These are phyloP conservation scores for Amniataba percoides DNA, from an alignment of 2,797 vertebrate species.

Conservation along the genomic window DNA sequence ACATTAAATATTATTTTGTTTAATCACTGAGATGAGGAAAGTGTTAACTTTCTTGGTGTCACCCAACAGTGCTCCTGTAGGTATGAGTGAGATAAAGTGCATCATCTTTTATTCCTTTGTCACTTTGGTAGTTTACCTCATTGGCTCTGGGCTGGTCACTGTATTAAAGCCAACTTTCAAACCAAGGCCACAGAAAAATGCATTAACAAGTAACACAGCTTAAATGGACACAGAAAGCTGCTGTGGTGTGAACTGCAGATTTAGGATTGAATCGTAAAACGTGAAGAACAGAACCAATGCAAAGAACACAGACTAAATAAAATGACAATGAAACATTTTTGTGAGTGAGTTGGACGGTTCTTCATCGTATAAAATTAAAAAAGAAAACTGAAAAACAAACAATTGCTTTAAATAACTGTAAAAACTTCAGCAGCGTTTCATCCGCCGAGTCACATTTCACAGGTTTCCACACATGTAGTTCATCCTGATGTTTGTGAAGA, in stretches of 20 bases:
- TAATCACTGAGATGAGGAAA: too few relatives aligned
- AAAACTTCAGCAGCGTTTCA: background rate
- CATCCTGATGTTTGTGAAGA: slow-evolving; percentile 17
- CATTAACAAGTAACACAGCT: too few relatives aligned
- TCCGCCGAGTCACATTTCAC: too few relatives aligned
- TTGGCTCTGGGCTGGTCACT: too few relatives aligned
- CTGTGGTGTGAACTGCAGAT: background rate
- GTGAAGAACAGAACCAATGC: background rate
- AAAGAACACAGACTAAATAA: background rate
- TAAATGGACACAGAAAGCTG: background rate
- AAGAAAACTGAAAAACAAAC: background rate
- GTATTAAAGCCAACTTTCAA: too few relatives aligned
- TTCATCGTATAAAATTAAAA: background rate
- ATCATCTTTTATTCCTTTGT: too few relatives aligned
- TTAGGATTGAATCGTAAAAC: background rate
- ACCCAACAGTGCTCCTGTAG: background rate
- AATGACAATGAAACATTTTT: background rate
- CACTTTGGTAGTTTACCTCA: too few relatives aligned
- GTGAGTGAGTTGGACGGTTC: background rate
- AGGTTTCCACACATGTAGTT: too few relatives aligned
- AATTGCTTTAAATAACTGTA: background rate
- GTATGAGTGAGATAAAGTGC: too few relatives aligned
- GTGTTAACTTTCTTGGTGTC: background rate
- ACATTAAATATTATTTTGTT: too few relatives aligned
- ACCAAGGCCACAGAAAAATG: too few relatives aligned